Percentiles rank a stretch among this genome's conserved stretches.
Conservation (phyloP, 2,797 vertebrate genomes). For the Schizopygopsis malacanthus region DNA sequence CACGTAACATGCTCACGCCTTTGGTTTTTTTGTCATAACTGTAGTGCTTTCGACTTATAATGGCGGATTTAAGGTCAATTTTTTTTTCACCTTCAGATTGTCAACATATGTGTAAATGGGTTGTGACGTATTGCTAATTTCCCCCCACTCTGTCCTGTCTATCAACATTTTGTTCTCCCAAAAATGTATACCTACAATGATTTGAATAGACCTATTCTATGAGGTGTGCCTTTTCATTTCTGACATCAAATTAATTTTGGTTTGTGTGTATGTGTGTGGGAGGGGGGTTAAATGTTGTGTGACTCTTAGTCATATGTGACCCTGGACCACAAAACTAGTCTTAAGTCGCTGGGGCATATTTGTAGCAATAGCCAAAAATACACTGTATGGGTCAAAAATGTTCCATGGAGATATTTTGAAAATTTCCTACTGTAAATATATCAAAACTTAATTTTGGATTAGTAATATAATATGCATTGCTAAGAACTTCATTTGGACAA, state of each 20-base stretch:
- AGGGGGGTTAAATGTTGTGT: background rate
- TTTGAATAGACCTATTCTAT: background rate
- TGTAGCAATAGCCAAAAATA: too few relatives aligned
- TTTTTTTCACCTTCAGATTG: background rate
- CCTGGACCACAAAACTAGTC: too few relatives aligned
- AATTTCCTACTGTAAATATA: too few relatives aligned
- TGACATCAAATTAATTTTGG: background rate
- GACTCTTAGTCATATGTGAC: background rate
- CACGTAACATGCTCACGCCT: conserved; percentile 28
- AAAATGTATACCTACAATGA: background rate
- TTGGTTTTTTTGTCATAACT: conserved; percentile 37
- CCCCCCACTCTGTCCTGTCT: background rate
- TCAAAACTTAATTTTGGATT: too few relatives aligned
- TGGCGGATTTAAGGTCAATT: background rate
- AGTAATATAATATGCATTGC: too few relatives aligned
- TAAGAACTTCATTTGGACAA: too few relatives aligned
- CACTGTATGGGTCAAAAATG: too few relatives aligned
- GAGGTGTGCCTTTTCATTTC: background rate
- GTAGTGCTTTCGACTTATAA: background rate
- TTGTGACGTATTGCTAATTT: background rate
- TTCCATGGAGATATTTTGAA: too few relatives aligned
- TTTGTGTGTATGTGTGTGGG: background rate
- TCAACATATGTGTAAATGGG: background rate
- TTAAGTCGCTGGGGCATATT: too few relatives aligned
- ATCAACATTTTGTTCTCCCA: accelerated